Conservation (phyloP, 2,888 invertebrate species). For the Automeris io region DNA sequence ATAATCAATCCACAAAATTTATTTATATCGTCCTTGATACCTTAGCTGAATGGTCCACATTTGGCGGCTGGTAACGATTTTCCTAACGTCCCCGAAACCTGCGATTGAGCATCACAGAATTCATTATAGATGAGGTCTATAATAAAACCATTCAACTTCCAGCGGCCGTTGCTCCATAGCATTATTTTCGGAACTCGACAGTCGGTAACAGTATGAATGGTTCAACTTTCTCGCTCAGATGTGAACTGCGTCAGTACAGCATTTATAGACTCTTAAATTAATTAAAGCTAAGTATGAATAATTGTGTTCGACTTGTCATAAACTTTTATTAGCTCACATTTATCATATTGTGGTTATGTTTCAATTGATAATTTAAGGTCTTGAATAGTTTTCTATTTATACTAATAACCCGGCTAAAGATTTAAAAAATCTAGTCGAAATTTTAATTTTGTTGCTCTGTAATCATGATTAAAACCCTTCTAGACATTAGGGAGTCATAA, state of each 20-base stretch:
- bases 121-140: slow-evolving; percentile 68
- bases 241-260: slow-evolving; percentile 16
- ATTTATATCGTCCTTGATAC: slow-evolving; percentile 4
- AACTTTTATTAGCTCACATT: too few species aligned
- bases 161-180: slow-evolving; percentile 49
- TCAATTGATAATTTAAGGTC: too few species aligned
- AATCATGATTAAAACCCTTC: too few species aligned
- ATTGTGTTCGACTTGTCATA: neutral
- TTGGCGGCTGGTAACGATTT: slow-evolving; percentile 54
- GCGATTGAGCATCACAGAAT: slow-evolving; percentile 54
- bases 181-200: slow-evolving; percentile 52
- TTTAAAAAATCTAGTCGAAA: too few species aligned
- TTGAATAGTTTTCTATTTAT: too few species aligned
- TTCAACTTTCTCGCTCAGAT: slow-evolving; percentile 1
- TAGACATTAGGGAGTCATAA: too few species aligned
- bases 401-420: too few species aligned
- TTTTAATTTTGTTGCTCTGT: too few species aligned
- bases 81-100: slow-evolving; percentile 44
- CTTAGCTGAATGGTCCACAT: slow-evolving; percentile 33
- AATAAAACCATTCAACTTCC: slow-evolving; percentile 56
- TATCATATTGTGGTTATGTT: too few species aligned
- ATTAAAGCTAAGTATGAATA: neutral
- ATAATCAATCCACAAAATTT: neutral
- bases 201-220: slow-evolving; percentile 38
- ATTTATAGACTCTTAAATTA: slow-evolving; percentile 25